Conservation (phyloP, 1,140 invertebrate genomes). For the Paracyclopina nana region DNA sequence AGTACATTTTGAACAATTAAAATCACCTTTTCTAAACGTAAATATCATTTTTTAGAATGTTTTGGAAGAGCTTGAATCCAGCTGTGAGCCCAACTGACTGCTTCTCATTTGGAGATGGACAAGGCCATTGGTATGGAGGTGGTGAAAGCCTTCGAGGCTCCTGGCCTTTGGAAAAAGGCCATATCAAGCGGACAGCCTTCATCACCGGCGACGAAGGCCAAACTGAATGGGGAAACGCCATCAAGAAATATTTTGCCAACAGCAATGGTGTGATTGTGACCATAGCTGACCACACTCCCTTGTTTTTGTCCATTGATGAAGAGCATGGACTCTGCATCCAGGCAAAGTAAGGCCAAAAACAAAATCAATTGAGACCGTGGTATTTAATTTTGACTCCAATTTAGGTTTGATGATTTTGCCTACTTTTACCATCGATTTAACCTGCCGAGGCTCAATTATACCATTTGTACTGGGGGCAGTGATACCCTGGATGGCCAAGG, state of each 20-base stretch:
- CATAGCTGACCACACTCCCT: conserved; percentile 11
- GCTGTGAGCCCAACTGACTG: conserved; percentile 12
- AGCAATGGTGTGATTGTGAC: conserved; percentile 7
- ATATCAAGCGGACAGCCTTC: conserved; percentile 3
- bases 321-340: not conserved
- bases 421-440: conserved; percentile 14
- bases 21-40: no score
- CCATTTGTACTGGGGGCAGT: conserved; percentile 4
- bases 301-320: conserved; percentile 5
- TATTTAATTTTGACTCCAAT: no score
- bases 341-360: conserved; percentile 14
- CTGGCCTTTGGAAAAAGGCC: conserved; percentile 15
- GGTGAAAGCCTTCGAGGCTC: not conserved
- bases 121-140: conserved; percentile 16
- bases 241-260: conserved; percentile 15
- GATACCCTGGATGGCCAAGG: no score
- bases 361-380: no score
- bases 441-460: conserved; percentile 12
- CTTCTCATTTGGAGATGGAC: conserved; percentile 1
- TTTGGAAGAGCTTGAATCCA: not conserved
- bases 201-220: conserved; percentile 10
- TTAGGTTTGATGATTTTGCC: conserved; percentile 10
- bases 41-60: not conserved
- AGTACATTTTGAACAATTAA: no score
- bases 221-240: conserved; percentile 16